Percentiles rank a stretch among this genome's conserved stretches.
These are phyloP conservation scores for Limanda limanda DNA, from an alignment of 2,113 vertebrate species.

Conservation along the genomic window DNA sequence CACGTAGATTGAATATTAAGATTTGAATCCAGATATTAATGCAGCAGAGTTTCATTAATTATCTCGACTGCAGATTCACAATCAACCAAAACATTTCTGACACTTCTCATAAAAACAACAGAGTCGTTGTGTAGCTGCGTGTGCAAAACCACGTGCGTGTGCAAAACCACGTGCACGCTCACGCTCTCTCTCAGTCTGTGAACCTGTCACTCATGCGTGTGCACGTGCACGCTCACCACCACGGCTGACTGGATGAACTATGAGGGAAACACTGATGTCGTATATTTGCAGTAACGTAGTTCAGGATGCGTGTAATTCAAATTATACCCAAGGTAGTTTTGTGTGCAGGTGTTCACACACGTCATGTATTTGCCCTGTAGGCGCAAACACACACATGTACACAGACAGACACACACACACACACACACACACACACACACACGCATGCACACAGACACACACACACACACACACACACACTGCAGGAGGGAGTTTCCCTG, in stretches of 20 bases:
- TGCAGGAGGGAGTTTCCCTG: not conserved
- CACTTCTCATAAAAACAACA: too few relatives aligned
- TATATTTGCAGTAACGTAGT: not conserved
- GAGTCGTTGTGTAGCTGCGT: too few relatives aligned
- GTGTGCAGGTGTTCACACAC: not conserved
- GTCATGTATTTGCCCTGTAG: not conserved
- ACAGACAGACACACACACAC: not conserved
- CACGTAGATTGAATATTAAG: too few relatives aligned
- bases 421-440: not conserved
- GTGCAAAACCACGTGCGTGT: too few relatives aligned
- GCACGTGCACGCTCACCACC: not conserved
- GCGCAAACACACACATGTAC: not conserved
- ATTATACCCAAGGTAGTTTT: not conserved
- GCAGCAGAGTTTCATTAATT: too few relatives aligned
- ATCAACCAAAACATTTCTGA: too few relatives aligned
- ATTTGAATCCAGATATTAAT: too few relatives aligned
- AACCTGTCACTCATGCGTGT: too few relatives aligned
- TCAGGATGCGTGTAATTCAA: not conserved
- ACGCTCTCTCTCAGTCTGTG: too few relatives aligned
- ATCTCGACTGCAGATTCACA: too few relatives aligned
- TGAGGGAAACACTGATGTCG: not conserved
- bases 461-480: not conserved
- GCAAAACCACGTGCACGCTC: too few relatives aligned
- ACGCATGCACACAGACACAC: not conserved
- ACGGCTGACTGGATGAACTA: not conserved